These are phyloP conservation scores for Setophaga petechia DNA, from an alignment of 2,113 vertebrate genomes.

Conservation along the genomic window DNA sequence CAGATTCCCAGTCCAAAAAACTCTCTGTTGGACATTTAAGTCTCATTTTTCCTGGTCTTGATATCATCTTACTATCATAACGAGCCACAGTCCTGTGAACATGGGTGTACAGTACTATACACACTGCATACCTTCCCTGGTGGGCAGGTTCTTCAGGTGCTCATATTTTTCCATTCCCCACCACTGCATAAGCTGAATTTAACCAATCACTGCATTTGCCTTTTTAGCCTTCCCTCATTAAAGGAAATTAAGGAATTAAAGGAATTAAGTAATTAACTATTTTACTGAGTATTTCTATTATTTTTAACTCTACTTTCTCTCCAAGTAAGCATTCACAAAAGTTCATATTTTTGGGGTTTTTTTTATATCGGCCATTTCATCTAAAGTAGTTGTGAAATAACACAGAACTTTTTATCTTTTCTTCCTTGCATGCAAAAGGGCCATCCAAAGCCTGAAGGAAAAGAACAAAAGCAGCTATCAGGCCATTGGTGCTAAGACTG, in stretches of 20 bases:
- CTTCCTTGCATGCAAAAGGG: not conserved
- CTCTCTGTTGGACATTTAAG: not conserved
- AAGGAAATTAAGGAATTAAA: too few relatives aligned
- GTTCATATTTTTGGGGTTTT: fast-evolving
- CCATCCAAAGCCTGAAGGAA: not conserved
- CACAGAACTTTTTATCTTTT: not conserved
- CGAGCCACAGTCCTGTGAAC: not conserved
- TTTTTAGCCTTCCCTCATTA: not conserved
- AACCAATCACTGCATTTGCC: not conserved
- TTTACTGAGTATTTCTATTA: not conserved
- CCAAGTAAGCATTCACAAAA: not conserved
- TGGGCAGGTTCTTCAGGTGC: not conserved
- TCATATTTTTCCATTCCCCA: not conserved
- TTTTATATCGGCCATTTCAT: not conserved
- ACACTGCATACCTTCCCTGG: not conserved
- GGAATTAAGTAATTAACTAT: not conserved
- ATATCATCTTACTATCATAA: not conserved
- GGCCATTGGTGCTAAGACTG: not conserved
- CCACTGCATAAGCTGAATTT: not conserved
- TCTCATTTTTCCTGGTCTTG: not conserved
- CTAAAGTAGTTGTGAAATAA: not conserved
- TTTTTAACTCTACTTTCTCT: not conserved
- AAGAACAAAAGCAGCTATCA: not conserved
- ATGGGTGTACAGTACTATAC: not conserved
- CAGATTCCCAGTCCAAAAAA: not conserved